These are phyloP conservation scores for Parauchenoglanis punctatus DNA, from an alignment of 2,797 vertebrate species.

Conservation along the genomic window DNA sequence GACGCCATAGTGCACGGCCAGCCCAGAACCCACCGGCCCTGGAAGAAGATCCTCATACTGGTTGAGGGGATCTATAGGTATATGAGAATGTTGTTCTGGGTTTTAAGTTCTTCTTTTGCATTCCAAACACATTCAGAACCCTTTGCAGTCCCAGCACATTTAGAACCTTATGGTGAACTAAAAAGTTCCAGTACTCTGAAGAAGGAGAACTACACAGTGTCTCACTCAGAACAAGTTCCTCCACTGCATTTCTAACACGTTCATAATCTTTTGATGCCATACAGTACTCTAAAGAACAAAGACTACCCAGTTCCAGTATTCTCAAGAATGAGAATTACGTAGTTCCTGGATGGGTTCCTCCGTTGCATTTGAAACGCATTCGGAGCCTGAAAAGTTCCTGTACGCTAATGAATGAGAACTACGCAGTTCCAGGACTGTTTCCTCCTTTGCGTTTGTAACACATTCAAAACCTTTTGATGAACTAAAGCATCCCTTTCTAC, in stretches of 20 bases:
- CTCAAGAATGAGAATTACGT: neutral
- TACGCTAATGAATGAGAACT: neutral
- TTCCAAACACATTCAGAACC: neutral
- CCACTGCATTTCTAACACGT: too few species aligned
- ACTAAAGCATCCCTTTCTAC: neutral
- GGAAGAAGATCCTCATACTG: slow-evolving; percentile 88
- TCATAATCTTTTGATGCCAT: too few species aligned
- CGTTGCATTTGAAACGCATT: neutral
- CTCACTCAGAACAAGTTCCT: too few species aligned
- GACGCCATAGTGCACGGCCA: slow-evolving; percentile 73
- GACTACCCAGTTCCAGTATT: neutral
- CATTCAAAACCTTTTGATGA: neutral
- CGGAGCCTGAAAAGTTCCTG: neutral
- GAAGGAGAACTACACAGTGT: too few species aligned
- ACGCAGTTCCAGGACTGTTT: neutral
- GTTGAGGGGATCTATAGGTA: slow-evolving; percentile 86
- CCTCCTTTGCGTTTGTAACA: neutral
- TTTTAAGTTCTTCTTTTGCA: neutral
- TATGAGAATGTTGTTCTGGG: neutral
- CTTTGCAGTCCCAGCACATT: neutral
- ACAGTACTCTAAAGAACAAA: neutral
- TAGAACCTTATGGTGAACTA: neutral
- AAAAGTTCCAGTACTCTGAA: neutral
- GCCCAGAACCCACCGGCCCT: slow-evolving; percentile 72
- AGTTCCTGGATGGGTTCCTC: neutral